Evolutionary conservation across 1,140 invertebrate species (phyloP).

Genomic region (Drosophila persimilis): DNA sequence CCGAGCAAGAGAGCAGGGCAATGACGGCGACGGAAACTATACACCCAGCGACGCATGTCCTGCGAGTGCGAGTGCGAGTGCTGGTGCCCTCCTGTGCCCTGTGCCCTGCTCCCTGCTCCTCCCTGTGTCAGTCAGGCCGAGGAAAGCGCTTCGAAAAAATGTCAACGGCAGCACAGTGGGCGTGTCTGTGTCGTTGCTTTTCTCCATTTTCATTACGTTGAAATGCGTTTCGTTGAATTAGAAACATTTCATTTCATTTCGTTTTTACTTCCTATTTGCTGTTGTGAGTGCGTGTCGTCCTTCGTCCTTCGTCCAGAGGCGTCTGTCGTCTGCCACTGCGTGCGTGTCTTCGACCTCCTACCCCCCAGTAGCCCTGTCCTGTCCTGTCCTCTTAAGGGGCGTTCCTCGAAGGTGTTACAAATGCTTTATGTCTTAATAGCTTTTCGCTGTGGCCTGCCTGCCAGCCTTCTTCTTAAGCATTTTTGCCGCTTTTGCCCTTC

Average conservation of each 20-base stretch:
- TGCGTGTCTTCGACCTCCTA: conserved; percentile 3
- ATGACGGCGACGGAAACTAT: conserved; percentile 65
- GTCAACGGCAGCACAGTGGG: conserved; percentile 58
- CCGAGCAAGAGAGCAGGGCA: conserved; percentile 62
- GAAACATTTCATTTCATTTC: conserved; percentile 64
- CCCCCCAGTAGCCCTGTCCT: too few relatives aligned
- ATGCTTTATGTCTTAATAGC: conserved; percentile 80
- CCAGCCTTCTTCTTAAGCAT: conserved; percentile 12
- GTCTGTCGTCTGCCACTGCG: conserved; percentile 5
- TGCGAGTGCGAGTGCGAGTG: conserved; percentile 14
- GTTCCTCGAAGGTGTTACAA: conserved; percentile 68
- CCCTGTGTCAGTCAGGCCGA: conserved; percentile 27
- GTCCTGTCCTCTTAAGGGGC: conserved; percentile 36
- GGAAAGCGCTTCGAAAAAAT: conserved; percentile 45
- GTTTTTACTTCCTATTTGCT: conserved; percentile 43
- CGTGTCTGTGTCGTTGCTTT: conserved; percentile 50
- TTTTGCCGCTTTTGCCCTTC: neutral
- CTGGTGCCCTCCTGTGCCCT: conserved; percentile 7
- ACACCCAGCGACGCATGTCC: conserved; percentile 69
- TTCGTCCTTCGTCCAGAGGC: neutral
- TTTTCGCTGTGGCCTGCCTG: conserved; percentile 25
- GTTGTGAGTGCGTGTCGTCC: conserved; percentile 16
- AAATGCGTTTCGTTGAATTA: conserved; percentile 75
- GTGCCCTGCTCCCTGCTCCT: neutral
- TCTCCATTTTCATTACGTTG: conserved; percentile 74